Percentiles rank a stretch among this genome's conserved stretches.
phyloP scores from a whole-genome alignment of 2,113 vertebrate species.

The Rhipidura dahli region DNA sequence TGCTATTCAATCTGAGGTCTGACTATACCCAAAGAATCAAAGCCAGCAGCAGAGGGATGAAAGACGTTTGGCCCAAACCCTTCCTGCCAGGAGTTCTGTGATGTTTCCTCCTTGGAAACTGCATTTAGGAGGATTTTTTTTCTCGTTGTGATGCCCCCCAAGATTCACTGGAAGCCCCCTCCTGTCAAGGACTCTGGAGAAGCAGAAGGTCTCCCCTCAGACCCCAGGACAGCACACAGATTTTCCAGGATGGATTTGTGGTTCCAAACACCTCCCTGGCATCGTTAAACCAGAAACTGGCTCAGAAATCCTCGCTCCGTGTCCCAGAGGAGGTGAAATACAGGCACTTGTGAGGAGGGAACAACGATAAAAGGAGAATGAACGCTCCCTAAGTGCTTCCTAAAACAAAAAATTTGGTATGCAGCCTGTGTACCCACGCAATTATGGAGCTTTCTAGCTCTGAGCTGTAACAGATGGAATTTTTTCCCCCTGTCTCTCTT shows the following conservation, averaged over 20 bases:
- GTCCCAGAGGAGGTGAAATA: conserved; percentile 56
- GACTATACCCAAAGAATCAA: not conserved
- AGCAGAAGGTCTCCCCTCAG: not conserved
- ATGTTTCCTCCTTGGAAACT: not conserved
- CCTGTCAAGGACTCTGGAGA: not conserved
- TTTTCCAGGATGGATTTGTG: conserved; percentile 8
- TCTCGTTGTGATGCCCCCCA: not conserved
- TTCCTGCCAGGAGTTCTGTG: not conserved
- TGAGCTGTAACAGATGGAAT: conserved; percentile 69
- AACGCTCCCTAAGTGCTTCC: conserved; percentile 62
- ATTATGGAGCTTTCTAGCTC: conserved; percentile 42
- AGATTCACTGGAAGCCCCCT: not conserved
- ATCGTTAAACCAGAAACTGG: conserved; percentile 21
- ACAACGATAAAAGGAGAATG: conserved; percentile 56
- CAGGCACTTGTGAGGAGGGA: conserved; percentile 44
- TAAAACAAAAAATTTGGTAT: conserved; percentile 44
- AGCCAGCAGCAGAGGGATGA: not conserved
- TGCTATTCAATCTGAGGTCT: not conserved
- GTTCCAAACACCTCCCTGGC: conserved; percentile 12
- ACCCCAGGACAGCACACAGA: not conserved
- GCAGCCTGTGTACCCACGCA: conserved; percentile 45
- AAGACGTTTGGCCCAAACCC: not conserved
- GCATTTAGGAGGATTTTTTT: not conserved
- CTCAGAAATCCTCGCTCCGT: conserved; percentile 23
- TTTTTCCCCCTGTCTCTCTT: conserved; percentile 21